phyloP scores from a whole-genome alignment of 64 coral and sea anemone genomes.

The Pocillopora damicornis region DNA sequence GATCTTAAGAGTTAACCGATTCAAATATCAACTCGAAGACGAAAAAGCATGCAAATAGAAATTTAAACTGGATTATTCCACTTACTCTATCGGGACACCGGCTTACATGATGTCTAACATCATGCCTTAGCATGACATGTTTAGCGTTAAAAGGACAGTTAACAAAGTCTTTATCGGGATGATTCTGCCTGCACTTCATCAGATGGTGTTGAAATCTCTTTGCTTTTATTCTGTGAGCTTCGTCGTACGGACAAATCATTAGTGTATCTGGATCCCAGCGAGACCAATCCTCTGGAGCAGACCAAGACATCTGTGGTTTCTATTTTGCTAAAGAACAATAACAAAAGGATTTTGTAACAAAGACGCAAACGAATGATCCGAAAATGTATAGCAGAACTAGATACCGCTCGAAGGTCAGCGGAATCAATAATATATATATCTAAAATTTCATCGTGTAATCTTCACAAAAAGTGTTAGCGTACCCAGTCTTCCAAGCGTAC shows the following conservation, averaged over 20 bases:
- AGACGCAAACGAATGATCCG: no score
- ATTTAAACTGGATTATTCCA: neutral
- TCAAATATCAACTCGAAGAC: no score
- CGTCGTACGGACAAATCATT: conserved; percentile 63
- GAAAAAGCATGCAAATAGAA: neutral
- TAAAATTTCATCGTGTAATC: no score
- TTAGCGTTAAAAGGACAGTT: conserved; percentile 88
- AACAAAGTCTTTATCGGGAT: conserved; percentile 85
- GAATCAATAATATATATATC: no score
- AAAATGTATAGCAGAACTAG: no score
- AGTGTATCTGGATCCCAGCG: conserved; percentile 75
- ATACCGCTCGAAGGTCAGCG: no score
- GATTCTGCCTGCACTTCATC: conserved; percentile 74
- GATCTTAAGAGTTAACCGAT: no score
- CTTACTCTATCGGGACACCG: conserved; percentile 77
- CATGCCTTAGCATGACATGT: conserved; percentile 63
- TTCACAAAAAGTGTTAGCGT: no score
- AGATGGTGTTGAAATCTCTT: conserved; percentile 82
- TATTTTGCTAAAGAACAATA: neutral
- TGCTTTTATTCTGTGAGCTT: conserved; percentile 43
- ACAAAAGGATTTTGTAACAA: no score
- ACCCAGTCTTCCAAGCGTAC: no score
- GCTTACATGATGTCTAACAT: conserved; percentile 71
- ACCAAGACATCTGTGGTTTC: conserved; percentile 60
- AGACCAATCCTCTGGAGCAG: conserved; percentile 74